Percentiles rank a stretch among this genome's conserved stretches.
Conservation (phyloP, 2,113 vertebrate species). For the Ia io region DNA sequence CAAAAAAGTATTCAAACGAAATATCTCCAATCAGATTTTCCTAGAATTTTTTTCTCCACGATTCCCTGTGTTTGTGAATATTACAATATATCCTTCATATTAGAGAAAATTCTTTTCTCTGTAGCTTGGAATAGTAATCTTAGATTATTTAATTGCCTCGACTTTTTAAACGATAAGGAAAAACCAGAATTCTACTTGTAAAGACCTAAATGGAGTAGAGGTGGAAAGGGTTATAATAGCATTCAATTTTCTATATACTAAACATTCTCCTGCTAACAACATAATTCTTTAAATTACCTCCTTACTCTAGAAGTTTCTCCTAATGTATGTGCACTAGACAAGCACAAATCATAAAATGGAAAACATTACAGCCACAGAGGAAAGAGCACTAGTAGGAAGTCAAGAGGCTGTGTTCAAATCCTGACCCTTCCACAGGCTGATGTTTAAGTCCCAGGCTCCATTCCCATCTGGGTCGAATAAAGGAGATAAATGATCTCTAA, state of each 20-base stretch:
- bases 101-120: not conserved
- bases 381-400: not conserved
- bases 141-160: slow-evolving; percentile 11
- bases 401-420: not conserved
- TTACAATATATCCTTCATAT: not conserved
- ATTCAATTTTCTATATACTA: not conserved
- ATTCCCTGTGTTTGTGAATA: not conserved
- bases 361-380: not conserved
- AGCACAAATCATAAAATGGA: not conserved
- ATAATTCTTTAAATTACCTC: not conserved
- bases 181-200: not conserved
- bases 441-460: not conserved
- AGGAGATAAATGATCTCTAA: not conserved
- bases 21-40: not conserved
- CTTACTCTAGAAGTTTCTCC: slow-evolving; percentile 13
- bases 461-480: not conserved
- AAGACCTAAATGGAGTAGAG: not conserved
- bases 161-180: slow-evolving; percentile 13
- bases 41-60: not conserved
- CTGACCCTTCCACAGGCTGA: not conserved
- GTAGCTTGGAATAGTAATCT: slow-evolving; percentile 23
- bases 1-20: not conserved
- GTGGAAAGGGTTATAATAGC: not conserved
- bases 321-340: not conserved
- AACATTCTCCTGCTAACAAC: not conserved